Evolutionary conservation across 1,140 invertebrate species (phyloP).

Genomic region (Calliopsis andreniformis): DNA sequence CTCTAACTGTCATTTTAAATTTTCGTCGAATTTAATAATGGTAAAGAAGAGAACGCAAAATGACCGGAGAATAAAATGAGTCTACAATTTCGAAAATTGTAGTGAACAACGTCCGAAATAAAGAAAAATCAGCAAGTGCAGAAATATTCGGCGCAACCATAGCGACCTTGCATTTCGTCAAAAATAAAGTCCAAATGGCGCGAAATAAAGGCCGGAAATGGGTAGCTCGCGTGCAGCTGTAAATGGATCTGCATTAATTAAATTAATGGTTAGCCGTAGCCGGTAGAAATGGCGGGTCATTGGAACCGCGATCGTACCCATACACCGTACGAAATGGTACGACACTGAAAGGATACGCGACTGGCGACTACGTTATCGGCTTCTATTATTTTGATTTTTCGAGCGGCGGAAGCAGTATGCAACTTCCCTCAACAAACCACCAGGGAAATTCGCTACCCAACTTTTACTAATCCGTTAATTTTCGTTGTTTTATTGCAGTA

Average conservation of each 20-base stretch:
- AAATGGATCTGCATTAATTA: constrained; percentile 66
- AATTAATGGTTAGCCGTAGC: constrained; percentile 60
- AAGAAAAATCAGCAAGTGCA: not conserved
- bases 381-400: constrained; percentile 31
- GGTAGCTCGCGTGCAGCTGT: constrained; percentile 42
- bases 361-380: constrained; percentile 29
- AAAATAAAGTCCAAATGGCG: constrained; percentile 55
- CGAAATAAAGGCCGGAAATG: constrained; percentile 61
- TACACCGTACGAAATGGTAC: constrained; percentile 42
- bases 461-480: not conserved
- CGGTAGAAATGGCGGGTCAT: constrained; percentile 52
- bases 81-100: not conserved
- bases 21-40: not conserved
- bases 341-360: not conserved
- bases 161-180: constrained; percentile 18
- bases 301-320: constrained; percentile 38
- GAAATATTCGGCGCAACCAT: not conserved
- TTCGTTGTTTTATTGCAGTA: too few relatives aligned
- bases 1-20: not conserved
- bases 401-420: not conserved
- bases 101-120: not conserved
- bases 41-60: not conserved
- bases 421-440: not conserved
- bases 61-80: not conserved
- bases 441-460: not conserved